Percentiles rank a stretch among this genome's conserved stretches.
phyloP scores from a whole-genome alignment of 2,888 invertebrate species.

The Zele albiditarsus region DNA sequence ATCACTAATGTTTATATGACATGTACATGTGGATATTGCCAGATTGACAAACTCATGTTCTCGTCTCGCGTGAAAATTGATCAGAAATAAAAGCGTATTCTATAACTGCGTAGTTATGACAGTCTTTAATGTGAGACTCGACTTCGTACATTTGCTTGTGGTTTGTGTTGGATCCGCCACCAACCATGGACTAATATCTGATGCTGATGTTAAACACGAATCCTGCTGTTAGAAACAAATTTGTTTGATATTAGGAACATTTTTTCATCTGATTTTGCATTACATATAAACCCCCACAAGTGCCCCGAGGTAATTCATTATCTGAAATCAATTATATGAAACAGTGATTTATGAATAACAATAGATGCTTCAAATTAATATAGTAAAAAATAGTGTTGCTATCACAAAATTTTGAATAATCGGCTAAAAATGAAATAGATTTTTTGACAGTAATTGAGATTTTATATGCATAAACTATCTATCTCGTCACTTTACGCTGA shows the following conservation, averaged over 20 bases:
- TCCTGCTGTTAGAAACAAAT: slow-evolving; percentile 72
- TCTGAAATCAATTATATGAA: no score
- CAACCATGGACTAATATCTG: slow-evolving; percentile 81
- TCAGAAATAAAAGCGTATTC: slow-evolving; percentile 37
- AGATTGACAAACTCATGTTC: slow-evolving; percentile 19
- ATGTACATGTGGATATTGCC: slow-evolving; percentile 12
- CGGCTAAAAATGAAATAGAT: no score
- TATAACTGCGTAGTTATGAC: slow-evolving; percentile 90
- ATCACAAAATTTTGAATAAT: no score
- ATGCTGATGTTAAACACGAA: slow-evolving; percentile 72
- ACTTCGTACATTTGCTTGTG: slow-evolving; percentile 77
- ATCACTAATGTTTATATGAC: neutral
- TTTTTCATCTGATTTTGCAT: no score
- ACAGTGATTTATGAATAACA: no score
- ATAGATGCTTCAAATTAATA: no score
- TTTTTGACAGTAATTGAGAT: no score
- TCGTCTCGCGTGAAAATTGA: slow-evolving; percentile 16
- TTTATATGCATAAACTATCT: no score
- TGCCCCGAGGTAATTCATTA: no score
- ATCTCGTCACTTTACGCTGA: no score
- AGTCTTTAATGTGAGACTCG: slow-evolving; percentile 86
- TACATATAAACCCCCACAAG: no score
- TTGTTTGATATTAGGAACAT: neutral
- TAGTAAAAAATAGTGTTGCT: no score
- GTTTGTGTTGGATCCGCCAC: slow-evolving; percentile 79